Percentiles rank a stretch among this genome's conserved stretches.
phyloP scores from a whole-genome alignment of 2,113 vertebrate genomes.

The Aythya baeri region DNA sequence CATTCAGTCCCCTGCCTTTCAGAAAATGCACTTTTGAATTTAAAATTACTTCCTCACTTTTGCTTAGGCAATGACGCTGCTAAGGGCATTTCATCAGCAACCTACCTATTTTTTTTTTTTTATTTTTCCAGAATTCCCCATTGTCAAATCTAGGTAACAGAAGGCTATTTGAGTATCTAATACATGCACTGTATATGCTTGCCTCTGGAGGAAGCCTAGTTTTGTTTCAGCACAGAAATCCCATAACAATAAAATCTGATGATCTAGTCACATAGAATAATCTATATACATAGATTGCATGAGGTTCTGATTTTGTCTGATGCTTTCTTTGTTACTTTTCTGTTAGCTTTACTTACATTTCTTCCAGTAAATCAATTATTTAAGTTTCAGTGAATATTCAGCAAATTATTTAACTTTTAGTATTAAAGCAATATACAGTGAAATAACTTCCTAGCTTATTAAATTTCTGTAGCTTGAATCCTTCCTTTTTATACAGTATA shows the following conservation, averaged over 20 bases:
- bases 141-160: not conserved
- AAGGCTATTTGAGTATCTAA: not conserved
- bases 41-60: not conserved
- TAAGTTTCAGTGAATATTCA: slow-evolving; percentile 23
- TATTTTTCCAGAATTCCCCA: not conserved
- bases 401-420: slow-evolving; percentile 64
- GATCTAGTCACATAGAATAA: not conserved
- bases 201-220: not conserved
- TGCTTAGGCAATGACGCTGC: not conserved
- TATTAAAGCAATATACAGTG: slow-evolving; percentile 47
- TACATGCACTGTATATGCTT: not conserved
- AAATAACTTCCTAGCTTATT: slow-evolving; percentile 34
- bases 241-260: not conserved
- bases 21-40: not conserved
- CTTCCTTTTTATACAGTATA: slow-evolving; percentile 33
- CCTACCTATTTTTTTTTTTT: not conserved
- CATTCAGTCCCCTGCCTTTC: not conserved
- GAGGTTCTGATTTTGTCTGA: not conserved
- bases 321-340: slow-evolving; percentile 27
- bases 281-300: not conserved
- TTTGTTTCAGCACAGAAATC: not conserved
- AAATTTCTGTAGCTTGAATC: slow-evolving; percentile 18
- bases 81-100: not conserved
- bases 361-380: slow-evolving; percentile 23
- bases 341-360: not conserved